Base-by-base conservation (phyloP, 1,140 invertebrate genomes). In the Colletes latitarsis region DNA sequence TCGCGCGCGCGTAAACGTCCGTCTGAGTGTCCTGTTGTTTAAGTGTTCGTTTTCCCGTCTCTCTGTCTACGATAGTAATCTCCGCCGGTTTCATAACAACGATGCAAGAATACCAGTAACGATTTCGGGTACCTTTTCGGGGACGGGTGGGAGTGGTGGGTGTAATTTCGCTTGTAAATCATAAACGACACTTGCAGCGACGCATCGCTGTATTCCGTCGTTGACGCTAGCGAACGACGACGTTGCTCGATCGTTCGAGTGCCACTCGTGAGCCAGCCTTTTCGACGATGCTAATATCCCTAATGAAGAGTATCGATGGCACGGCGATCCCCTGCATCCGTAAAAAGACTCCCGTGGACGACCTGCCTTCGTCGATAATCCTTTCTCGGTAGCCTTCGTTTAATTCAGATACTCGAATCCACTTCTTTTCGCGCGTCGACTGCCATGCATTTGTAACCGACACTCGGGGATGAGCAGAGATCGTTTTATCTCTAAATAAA, bases 31-130 rank as follows among this genome's bases (percentile, higher is more conserved):
- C 62, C 52, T 12, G 52, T 73, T 79, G 58, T 73, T 73, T 68
- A 15, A 52, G 41, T 72, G 57, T 66, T 79, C 82, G 78, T 83
- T 84, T 67, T 49, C 82, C 75, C 77, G 76, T 79, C 74, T 82
- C 71, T 82, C 68, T 82, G 75, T 88, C 82, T 87, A 82, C 80
- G 30, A 63, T 77, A 81, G n/a, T 76, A 49, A 57, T 76, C 67
- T 49, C 41, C 71, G 87, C 86, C 88, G 88, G 85, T 89, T 88
- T 85, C 83, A 86, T 86, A 86, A 86, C 74, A 69, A 81, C 76
- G 75, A 82, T 77, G 52, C 52, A 52, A 68, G 52, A 70, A 84
- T 77, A 73, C 76, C 58, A 70, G 43, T 83, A n/a, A 64, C 66
- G 76, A 63, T 64, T 76, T 67, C 67, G 66, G 62, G 57, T 69